Evolutionary conservation across 2,797 vertebrate genomes (phyloP), one percentile per base, ranked within the genome.

Genomic region (Phalloptychus januarius): DNA sequence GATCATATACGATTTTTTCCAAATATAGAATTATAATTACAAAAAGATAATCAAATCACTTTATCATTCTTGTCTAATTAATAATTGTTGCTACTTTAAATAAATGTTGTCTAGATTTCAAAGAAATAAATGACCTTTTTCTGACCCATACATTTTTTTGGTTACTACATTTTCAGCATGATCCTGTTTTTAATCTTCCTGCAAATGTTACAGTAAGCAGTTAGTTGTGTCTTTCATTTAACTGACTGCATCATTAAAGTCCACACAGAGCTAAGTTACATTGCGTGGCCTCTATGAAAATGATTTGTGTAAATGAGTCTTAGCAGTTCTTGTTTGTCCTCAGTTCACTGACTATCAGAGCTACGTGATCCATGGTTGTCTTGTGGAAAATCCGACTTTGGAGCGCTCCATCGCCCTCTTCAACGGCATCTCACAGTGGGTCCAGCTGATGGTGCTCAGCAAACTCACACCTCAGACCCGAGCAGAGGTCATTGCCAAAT

Each of bases 401-500:
- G 98, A 99, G 92, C 96, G 98, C 82, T 99, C 98, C 84, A 99
- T 99, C 72, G 96, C 97, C 80, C 93, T 99, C 81, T 99, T 99
- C 92, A 99, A 99, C 25, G 97, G 98, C 0, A 96, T 99, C 83
- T 99, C 98, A 15, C 98, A 99, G 86, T 99, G 98, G 98, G 97
- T 99, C 65, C 98, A 99, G 79, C 94, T 99, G 85, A 99, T 99
- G 98, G 97, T 99, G 85, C 97, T 99, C 77, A 99, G 97, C 93
- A 99, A 99, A 90, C 97, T 97, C 33, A 99, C 97, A 3, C 96
- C 98, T 15, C 97, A 97, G 87, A 97, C 97, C 91, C 96, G 98
- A 23, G 98, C 97, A 72, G 96, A 97, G 80, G 98, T 99, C 85
- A 98, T 99, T 91, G 97, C 97, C 79, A 99, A 99, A 88, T 99